phyloP scores from a whole-genome alignment of 2,888 invertebrate genomes.

The Onchidella celtica region DNA sequence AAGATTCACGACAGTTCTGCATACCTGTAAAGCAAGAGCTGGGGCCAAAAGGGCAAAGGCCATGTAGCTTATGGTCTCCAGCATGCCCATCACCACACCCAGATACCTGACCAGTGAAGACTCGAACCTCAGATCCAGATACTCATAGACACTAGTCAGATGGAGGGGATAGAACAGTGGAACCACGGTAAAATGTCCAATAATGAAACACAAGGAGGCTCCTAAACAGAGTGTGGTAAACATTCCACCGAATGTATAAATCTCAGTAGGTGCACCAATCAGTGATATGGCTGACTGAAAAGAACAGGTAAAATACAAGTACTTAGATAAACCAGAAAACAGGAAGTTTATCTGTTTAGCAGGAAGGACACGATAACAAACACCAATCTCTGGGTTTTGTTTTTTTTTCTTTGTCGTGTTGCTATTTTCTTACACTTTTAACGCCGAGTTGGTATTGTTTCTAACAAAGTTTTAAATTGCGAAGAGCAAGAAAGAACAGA shows the following conservation, averaged over 20 bases:
- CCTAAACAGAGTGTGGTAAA: constrained; percentile 51
- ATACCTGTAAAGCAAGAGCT: constrained; percentile 60
- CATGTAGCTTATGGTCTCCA: constrained; percentile 64
- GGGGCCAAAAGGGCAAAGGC: constrained; percentile 60
- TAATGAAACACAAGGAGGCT: constrained; percentile 48
- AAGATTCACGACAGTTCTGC: too few species aligned
- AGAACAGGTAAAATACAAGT: neutral
- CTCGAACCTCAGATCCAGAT: constrained; percentile 59
- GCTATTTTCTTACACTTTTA: too few species aligned
- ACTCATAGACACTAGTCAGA: constrained; percentile 67
- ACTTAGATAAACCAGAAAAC: neutral
- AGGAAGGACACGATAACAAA: too few species aligned
- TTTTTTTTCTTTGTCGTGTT: too few species aligned
- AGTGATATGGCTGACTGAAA: constrained; percentile 64
- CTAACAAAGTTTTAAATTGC: too few species aligned
- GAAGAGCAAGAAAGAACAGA: too few species aligned
- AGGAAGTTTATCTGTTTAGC: too few species aligned
- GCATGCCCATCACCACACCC: constrained; percentile 60
- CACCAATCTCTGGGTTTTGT: too few species aligned
- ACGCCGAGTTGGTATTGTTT: too few species aligned
- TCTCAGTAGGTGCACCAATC: constrained; percentile 62
- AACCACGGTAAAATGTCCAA: constrained; percentile 55
- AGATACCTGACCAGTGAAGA: constrained; percentile 58
- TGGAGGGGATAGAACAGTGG: constrained; percentile 63
- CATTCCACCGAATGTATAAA: constrained; percentile 61